Conservation (phyloP, 2,797 vertebrate species). For the Phaenicophaeus curvirostris region DNA sequence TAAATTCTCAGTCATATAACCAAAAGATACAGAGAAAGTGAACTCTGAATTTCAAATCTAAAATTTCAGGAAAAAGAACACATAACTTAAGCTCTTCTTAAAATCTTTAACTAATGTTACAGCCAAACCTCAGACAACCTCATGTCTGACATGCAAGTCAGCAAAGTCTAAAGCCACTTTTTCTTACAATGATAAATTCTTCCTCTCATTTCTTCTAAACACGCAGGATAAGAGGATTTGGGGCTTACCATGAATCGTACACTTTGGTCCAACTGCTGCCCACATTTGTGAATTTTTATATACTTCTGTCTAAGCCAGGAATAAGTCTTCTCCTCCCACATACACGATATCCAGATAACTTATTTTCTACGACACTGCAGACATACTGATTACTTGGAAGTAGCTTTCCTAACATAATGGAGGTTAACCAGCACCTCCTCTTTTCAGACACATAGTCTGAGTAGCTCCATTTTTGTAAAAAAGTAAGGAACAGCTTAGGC, state of each 20-base stretch:
- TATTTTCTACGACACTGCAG: background rate
- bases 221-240: background rate
- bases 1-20: background rate
- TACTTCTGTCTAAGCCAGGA: background rate
- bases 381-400: background rate
- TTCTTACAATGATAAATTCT: background rate
- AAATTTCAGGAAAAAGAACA: background rate
- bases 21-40: background rate
- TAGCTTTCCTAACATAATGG: background rate
- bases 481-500: background rate
- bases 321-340: background rate
- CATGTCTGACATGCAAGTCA: background rate
- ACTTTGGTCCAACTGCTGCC: background rate
- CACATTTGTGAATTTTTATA: background rate
- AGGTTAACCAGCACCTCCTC: background rate
- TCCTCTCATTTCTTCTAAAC: background rate
- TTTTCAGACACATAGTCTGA: background rate
- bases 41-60: background rate
- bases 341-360: accelerated
- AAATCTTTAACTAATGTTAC: background rate
- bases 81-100: background rate
- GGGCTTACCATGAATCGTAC: background rate
- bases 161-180: background rate
- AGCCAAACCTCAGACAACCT: background rate
- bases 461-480: background rate